These are phyloP conservation scores for Melieria omissa DNA, from an alignment of 2,888 invertebrate species.

Conservation along the genomic window DNA sequence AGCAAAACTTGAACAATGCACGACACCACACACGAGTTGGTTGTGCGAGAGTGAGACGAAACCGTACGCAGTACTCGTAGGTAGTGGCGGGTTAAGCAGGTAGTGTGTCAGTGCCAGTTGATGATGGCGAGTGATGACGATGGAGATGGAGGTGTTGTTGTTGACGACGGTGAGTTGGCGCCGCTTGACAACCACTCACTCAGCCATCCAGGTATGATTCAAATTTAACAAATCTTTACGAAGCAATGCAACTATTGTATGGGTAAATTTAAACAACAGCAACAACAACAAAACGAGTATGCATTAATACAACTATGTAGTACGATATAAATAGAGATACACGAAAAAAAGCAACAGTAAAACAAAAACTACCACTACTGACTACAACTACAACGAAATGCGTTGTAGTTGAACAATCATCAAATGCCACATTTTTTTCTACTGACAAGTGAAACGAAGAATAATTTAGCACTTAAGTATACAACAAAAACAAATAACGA, in stretches of 20 bases:
- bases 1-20: constrained; percentile 1
- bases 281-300: constrained; percentile 26
- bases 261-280: constrained; percentile 12
- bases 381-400: neutral
- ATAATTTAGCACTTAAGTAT: constrained; percentile 29
- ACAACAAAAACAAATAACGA: constrained; percentile 11
- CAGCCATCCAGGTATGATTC: constrained; percentile 48
- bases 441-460: constrained; percentile 42
- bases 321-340: constrained; percentile 14
- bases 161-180: too few relatives aligned
- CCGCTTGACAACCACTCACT: constrained; percentile 34
- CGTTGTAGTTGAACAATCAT: constrained; percentile 41
- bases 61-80: too few relatives aligned
- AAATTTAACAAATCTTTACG: constrained; percentile 10
- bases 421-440: constrained; percentile 46
- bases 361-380: constrained; percentile 7
- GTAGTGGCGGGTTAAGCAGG: too few relatives aligned
- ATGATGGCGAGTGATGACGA: too few relatives aligned
- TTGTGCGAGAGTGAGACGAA: too few relatives aligned
- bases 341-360: constrained; percentile 11
- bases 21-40: too few relatives aligned
- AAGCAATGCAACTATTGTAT: constrained; percentile 19
- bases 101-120: too few relatives aligned
- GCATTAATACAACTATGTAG: neutral
- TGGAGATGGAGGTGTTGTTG: too few relatives aligned